Conservation (phyloP, 1,140 invertebrate genomes). For the Eciton burchellii region DNA sequence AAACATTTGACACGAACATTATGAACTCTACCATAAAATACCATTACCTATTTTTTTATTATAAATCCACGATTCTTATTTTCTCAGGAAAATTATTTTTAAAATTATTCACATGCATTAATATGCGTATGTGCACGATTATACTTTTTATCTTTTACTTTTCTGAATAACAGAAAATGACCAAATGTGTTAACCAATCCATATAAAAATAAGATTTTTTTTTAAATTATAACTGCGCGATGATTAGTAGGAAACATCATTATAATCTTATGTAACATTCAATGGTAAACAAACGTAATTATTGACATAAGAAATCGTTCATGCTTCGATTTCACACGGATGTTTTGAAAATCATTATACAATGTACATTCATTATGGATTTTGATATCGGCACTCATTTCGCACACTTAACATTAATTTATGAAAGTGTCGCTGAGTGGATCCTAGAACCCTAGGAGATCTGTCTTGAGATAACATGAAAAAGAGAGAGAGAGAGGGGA, state of each 20-base stretch:
- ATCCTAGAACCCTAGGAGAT: slow-evolving; percentile 72
- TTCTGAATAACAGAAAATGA: not conserved
- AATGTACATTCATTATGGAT: slow-evolving; percentile 28
- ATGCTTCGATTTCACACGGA: slow-evolving; percentile 34
- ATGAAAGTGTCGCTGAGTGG: slow-evolving; percentile 64
- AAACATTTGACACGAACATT: not conserved
- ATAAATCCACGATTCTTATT: slow-evolving; percentile 19
- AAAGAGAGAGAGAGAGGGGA: not conserved
- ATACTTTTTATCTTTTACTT: not conserved
- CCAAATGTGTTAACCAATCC: not conserved
- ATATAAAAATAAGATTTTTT: not conserved
- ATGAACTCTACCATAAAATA: not conserved
- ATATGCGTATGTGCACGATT: slow-evolving; percentile 18
- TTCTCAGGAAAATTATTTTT: not conserved
- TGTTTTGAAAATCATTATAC: slow-evolving; percentile 28
- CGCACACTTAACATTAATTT: slow-evolving; percentile 29
- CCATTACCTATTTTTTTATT: slow-evolving; percentile 34
- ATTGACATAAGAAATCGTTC: slow-evolving; percentile 31
- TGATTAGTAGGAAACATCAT: slow-evolving; percentile 48
- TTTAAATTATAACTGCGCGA: slow-evolving; percentile 21
- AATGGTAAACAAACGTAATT: slow-evolving; percentile 24
- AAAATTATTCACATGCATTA: slow-evolving; percentile 18
- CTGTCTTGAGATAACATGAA: slow-evolving; percentile 45
- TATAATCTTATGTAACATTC: slow-evolving; percentile 19
- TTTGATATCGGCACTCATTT: slow-evolving; percentile 64